Conservation (phyloP, 2,888 invertebrate genomes). For the Phyto melanocephala region DNA sequence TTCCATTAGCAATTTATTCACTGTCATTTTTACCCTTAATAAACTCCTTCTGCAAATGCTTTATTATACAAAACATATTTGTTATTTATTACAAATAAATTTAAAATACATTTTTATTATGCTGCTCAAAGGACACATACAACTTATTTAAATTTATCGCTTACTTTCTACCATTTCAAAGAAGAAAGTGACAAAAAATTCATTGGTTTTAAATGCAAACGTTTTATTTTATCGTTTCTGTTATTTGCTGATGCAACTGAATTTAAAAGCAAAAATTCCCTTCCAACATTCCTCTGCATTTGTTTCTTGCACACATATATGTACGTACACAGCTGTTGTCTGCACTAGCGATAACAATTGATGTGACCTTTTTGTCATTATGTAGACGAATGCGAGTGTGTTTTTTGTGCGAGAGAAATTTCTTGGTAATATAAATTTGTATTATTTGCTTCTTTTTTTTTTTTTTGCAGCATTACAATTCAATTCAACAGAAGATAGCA, state of each 20-base stretch:
- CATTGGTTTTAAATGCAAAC: slow-evolving; percentile 5
- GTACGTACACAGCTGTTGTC: neutral
- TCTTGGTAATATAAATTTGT: slow-evolving; percentile 28
- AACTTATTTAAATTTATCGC: slow-evolving; percentile 49
- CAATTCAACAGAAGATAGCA: neutral
- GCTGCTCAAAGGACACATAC: too few relatives aligned
- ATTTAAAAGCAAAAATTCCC: neutral
- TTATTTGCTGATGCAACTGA: slow-evolving; percentile 18
- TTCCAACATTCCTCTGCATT: neutral
- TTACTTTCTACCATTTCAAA: neutral
- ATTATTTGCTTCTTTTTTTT: neutral
- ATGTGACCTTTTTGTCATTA: neutral
- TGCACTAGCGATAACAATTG: neutral
- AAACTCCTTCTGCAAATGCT: too few relatives aligned
- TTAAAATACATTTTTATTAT: too few relatives aligned
- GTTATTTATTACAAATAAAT: too few relatives aligned
- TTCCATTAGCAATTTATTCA: too few relatives aligned
- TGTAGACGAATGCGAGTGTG: neutral
- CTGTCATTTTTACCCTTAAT: too few relatives aligned
- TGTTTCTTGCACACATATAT: too few relatives aligned
- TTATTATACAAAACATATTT: too few relatives aligned
- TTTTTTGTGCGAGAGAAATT: neutral
- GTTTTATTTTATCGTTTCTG: neutral
- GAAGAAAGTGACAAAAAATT: slow-evolving; percentile 13
- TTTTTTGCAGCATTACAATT: neutral